phyloP scores from a whole-genome alignment of 2,888 invertebrate species.

The Drosophila pseudotalamancana region DNA sequence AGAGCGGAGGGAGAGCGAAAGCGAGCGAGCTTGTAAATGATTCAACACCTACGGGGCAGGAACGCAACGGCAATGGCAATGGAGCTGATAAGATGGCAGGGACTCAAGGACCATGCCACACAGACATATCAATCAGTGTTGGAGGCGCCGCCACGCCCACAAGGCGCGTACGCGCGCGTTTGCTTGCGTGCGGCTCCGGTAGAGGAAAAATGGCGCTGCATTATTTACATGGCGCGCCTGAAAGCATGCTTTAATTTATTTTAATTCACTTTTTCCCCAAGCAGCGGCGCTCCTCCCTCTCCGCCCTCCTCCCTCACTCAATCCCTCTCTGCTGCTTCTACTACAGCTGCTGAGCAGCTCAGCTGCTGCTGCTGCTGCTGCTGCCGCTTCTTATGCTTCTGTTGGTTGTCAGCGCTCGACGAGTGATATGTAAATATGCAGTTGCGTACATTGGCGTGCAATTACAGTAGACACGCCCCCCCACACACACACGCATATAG shows the following conservation, averaged over 20 bases:
- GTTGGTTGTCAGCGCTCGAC: conserved; percentile 41
- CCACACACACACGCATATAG: neutral
- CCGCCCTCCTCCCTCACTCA: neutral
- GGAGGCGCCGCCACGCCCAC: conserved; percentile 26
- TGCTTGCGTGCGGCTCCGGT: conserved; percentile 22
- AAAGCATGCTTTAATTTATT: conserved; percentile 81
- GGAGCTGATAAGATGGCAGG: conserved; percentile 62
- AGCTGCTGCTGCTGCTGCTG: neutral
- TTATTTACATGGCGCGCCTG: conserved; percentile 77
- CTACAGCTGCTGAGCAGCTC: too few species aligned
- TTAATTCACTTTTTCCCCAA: conserved; percentile 69
- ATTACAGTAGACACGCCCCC: conserved; percentile 66
- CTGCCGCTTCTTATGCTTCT: neutral
- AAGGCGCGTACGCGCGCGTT: neutral
- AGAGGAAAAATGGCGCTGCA: conserved; percentile 77
- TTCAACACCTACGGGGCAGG: conserved; percentile 75
- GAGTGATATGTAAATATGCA: conserved; percentile 80
- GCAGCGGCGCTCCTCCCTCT: conserved; percentile 3
- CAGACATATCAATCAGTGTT: conserved; percentile 72
- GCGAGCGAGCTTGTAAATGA: conserved; percentile 62
- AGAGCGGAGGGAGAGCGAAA: conserved; percentile 7
- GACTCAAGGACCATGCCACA: conserved; percentile 34
- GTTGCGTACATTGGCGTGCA: conserved; percentile 80
- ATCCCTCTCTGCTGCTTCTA: too few species aligned
- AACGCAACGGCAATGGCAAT: conserved; percentile 44